Conservation (phyloP, 2,113 vertebrate species). For the Rutilus rutilus region DNA sequence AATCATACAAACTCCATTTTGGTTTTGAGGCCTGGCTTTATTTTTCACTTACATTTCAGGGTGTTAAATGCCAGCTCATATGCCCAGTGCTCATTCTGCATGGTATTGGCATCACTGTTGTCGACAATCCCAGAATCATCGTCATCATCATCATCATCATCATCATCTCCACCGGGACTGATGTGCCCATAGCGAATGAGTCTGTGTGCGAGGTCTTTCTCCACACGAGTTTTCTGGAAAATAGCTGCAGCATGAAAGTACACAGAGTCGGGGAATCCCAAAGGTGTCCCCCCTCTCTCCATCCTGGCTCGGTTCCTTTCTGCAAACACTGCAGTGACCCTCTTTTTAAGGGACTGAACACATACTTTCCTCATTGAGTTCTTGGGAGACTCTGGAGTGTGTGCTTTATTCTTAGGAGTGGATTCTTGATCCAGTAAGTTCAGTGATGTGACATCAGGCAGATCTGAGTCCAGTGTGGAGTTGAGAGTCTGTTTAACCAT, state of each 20-base stretch:
- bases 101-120: neutral
- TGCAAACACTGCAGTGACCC: neutral
- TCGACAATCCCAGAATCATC: neutral
- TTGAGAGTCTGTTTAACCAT: neutral
- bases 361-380: neutral
- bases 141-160: neutral
- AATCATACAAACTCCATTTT: neutral
- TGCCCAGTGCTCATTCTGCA: slow-evolving; percentile 15
- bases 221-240: slow-evolving; percentile 25
- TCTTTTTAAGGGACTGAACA: neutral
- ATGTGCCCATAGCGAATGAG: neutral
- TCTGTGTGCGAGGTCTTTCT: neutral
- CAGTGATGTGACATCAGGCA: slow-evolving; percentile 23
- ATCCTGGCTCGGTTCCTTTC: neutral
- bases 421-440: slow-evolving; percentile 18
- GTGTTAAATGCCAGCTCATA: slow-evolving; percentile 47
- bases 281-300: neutral
- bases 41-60: slow-evolving; percentile 52
- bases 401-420: neutral
- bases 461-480: neutral
- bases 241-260: slow-evolving; percentile 44
- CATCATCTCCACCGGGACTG: neutral
- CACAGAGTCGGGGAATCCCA: slow-evolving; percentile 44
- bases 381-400: neutral
- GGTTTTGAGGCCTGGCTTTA: neutral